Evolutionary conservation across 2,797 vertebrate genomes (phyloP).

Genomic region (Helostoma temminkii): DNA sequence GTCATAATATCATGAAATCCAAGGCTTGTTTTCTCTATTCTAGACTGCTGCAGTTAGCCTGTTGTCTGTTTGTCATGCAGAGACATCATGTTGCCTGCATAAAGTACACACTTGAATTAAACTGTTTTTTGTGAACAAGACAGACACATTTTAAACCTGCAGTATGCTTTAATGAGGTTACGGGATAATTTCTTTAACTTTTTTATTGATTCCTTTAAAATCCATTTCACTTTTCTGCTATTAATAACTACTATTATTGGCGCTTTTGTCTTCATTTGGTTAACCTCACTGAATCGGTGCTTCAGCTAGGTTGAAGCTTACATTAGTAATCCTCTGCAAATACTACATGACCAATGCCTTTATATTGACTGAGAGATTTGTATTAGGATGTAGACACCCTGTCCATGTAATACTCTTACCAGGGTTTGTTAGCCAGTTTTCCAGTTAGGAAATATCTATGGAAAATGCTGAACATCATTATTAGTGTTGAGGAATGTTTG

Average conservation of each 20-base stretch:
- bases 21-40: slow-evolving; percentile 72
- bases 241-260: neutral
- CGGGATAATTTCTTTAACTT: neutral
- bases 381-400: slow-evolving; percentile 15
- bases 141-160: slow-evolving; percentile 6
- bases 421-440: slow-evolving; percentile 27
- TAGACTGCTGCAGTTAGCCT: slow-evolving; percentile 68
- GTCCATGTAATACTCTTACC: slow-evolving; percentile 8
- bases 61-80: slow-evolving; percentile 59
- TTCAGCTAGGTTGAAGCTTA: neutral
- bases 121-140: slow-evolving; percentile 17
- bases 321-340: neutral
- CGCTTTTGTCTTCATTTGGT: neutral
- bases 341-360: neutral
- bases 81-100: slow-evolving; percentile 22
- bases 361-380: slow-evolving; percentile 2
- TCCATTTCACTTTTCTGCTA: neutral
- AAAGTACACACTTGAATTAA: slow-evolving; percentile 20
- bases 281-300: neutral
- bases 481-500: slow-evolving; percentile 24
- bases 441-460: slow-evolving; percentile 18
- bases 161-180: neutral
- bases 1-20: slow-evolving; percentile 78
- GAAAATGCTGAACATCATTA: slow-evolving; percentile 45
- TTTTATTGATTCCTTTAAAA: neutral